Evolutionary conservation across 2,888 invertebrate species (phyloP).

Genomic region (Eremobia ochroleuca): DNA sequence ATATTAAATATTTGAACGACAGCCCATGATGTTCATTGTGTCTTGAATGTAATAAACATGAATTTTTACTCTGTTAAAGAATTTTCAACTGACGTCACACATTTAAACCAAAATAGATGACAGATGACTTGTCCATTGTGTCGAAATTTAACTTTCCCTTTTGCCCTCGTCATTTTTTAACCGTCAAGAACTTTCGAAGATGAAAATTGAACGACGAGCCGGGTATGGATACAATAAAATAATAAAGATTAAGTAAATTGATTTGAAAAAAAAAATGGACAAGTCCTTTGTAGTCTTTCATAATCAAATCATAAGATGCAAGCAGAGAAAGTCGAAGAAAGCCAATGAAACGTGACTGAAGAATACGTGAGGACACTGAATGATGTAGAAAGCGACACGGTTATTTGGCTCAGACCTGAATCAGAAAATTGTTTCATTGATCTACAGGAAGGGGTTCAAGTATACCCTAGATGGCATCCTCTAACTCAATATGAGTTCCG

Average conservation of each 20-base stretch:
- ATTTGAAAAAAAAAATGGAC: background rate
- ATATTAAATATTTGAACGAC: slow-evolving; percentile 48
- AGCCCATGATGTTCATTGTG: slow-evolving; percentile 31
- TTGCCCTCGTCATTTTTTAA: slow-evolving; percentile 64
- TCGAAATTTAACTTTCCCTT: slow-evolving; percentile 74
- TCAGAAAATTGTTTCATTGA: slow-evolving; percentile 62
- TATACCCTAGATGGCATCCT: slow-evolving; percentile 25
- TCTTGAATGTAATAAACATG: slow-evolving; percentile 28
- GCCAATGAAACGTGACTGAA: slow-evolving; percentile 43
- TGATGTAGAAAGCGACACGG: slow-evolving; percentile 48
- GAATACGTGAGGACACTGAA: slow-evolving; percentile 51
- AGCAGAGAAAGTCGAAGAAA: slow-evolving; percentile 57
- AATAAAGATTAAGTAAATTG: background rate
- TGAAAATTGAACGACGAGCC: slow-evolving; percentile 22
- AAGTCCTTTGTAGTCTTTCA: slow-evolving; percentile 1
- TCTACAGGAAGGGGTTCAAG: slow-evolving; percentile 49
- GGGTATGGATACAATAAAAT: slow-evolving; percentile 13
- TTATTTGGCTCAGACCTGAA: slow-evolving; percentile 43
- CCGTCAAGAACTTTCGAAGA: slow-evolving; percentile 65
- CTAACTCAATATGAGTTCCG: slow-evolving; percentile 9
- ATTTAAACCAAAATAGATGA: slow-evolving; percentile 45
- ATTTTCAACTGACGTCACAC: slow-evolving; percentile 54
- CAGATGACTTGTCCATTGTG: slow-evolving; percentile 61
- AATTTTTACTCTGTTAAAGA: slow-evolving; percentile 27
- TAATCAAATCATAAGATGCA: slow-evolving; percentile 35